Evolutionary conservation across 2,888 invertebrate genomes (phyloP).

Genomic region (Phaedon cochleariae): DNA sequence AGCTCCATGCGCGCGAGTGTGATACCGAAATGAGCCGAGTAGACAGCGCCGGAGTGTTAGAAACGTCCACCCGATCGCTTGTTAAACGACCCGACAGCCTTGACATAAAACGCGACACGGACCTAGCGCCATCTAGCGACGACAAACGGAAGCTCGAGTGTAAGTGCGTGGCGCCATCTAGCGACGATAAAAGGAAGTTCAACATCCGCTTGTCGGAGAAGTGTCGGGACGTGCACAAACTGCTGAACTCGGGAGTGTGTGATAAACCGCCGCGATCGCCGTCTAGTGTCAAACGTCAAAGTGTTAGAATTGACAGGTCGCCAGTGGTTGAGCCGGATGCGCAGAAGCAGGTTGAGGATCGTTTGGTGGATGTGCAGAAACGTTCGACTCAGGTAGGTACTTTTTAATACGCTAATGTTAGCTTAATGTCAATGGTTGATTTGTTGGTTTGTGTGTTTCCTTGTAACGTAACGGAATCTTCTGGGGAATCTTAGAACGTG

Average conservation of each 20-base stretch:
- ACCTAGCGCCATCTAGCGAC: too few relatives aligned
- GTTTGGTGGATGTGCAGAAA: conserved; percentile 12
- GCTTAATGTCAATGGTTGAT: too few relatives aligned
- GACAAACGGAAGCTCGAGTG: conserved; percentile 29
- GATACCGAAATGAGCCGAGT: too few relatives aligned
- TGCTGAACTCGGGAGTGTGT: conserved; percentile 52
- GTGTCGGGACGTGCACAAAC: conserved; percentile 56
- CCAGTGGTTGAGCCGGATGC: conserved; percentile 26
- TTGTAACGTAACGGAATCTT: too few relatives aligned
- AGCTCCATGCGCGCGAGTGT: too few relatives aligned
- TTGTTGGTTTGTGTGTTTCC: too few relatives aligned
- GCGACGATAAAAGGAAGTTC: conserved; percentile 32
- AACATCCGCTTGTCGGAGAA: conserved; percentile 55
- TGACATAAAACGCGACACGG: conserved; percentile 45
- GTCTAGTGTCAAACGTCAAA: conserved; percentile 49
- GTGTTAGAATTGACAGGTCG: conserved; percentile 29
- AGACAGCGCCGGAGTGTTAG: too few relatives aligned
- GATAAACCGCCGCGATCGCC: conserved; percentile 59
- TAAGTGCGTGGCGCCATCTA: too few relatives aligned
- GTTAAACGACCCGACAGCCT: conserved; percentile 52
- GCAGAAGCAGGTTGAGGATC: neutral
- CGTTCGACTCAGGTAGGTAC: conserved; percentile 1
- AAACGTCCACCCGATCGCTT: conserved; percentile 15
- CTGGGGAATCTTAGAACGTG: too few relatives aligned
- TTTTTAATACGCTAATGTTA: too few relatives aligned